phyloP scores from a whole-genome alignment of 2,888 invertebrate genomes.

The Drosophila sordidapex region DNA sequence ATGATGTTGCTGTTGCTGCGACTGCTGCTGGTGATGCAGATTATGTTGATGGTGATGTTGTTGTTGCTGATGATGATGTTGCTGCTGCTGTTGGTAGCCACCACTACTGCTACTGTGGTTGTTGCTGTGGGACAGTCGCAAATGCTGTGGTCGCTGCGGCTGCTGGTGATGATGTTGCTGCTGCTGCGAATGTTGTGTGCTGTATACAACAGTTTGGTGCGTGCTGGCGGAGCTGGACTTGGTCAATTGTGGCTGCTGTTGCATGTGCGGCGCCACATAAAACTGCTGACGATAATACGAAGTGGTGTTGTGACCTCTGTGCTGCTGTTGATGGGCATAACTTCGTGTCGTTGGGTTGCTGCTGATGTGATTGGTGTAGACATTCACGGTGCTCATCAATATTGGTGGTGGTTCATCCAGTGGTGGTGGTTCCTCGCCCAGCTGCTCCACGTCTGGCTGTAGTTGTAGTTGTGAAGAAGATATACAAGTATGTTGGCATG shows the following conservation, averaged over 20 bases:
- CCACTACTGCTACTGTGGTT: conserved; percentile 27
- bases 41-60: conserved; percentile 65
- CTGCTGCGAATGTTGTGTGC: conserved; percentile 46
- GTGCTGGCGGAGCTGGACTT: conserved; percentile 48
- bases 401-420: conserved; percentile 39
- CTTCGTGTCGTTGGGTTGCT: conserved; percentile 23
- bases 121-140: conserved; percentile 53
- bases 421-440: conserved; percentile 24
- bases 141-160: conserved; percentile 61
- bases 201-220: conserved; percentile 53
- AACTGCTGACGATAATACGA: conserved; percentile 81
- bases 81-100: conserved; percentile 37
- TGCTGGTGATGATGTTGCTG: conserved; percentile 55
- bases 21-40: conserved; percentile 69
- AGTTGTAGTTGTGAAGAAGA: conserved; percentile 74
- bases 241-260: conserved; percentile 70
- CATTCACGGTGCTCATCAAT: conserved; percentile 27
- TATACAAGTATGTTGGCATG: conserved; percentile 73
- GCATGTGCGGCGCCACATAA: conserved; percentile 83
- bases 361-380: conserved; percentile 23
- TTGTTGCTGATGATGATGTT: conserved; percentile 32
- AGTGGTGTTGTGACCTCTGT: conserved; percentile 53
- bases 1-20: conserved; percentile 36
- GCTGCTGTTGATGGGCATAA: conserved; percentile 26
- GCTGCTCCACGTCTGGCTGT: conserved; percentile 61